Base-by-base conservation (phyloP, 2,113 vertebrate species). In the Mola mola region DNA sequence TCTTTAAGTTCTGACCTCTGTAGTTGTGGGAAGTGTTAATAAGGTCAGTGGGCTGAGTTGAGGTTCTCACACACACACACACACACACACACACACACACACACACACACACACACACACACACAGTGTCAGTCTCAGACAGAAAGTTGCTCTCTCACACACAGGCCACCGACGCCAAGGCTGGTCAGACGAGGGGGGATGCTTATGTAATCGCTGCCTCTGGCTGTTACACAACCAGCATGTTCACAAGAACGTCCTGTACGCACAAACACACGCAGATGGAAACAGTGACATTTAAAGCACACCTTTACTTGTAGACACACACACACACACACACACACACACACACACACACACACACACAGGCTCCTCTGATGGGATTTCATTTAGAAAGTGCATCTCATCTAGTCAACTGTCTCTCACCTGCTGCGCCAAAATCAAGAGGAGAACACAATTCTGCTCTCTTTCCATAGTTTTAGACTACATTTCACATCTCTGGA, bases 211-310 rank as follows among this genome's bases (percentile, higher is more conserved):
- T 82, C 6, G 59, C 63, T 71, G 84, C 86, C 84, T 84, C 81
- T 80, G 78, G 82, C 84, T 77, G 84, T 89, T 91, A 90, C 73
- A 90, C 88, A 91, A 90, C 81, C 78, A 59, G 38, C 71, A 36
- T 80, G 82, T 84, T 88, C 81, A 76, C 73, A 86, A 66, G 75
- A 82, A 71, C 19, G 17, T 75, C 75, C 75, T 77, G 59, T 41
- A 38, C 22, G 5, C 16, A 40, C 42, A 26, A 20, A 29, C 44
- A 31, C 51, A 28, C 28, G 41, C 40, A 50, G 38, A 56, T 1
- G 0, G 58, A 49, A 11, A 52, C 26, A 0, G 17, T 15, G 11
- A 28, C 6, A 5, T 66, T 75, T 36, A 22, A 51, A 52, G 31
- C 63, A 56, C 16, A 53, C 10, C 22, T 26, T 13, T 17, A 66